A percentile compares a stretch with the other conserved stretches of the same genome.
Conservation (phyloP, 2,113 vertebrate species). For the Guaruba guarouba region DNA sequence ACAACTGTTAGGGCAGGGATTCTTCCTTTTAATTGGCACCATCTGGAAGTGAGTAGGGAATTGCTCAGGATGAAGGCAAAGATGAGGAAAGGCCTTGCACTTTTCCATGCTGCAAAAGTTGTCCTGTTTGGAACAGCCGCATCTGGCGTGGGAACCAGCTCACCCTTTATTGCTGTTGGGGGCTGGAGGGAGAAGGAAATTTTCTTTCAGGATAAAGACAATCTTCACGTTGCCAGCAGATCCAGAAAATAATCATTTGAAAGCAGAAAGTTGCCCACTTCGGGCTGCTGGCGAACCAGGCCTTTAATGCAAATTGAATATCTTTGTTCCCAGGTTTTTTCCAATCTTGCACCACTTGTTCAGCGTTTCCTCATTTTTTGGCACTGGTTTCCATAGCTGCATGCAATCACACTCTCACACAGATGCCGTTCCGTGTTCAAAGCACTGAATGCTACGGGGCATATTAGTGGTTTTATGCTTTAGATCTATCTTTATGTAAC, state of each 20-base stretch:
- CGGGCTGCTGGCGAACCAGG: not conserved
- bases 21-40: constrained; percentile 66
- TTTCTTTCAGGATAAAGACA: not conserved
- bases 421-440: constrained; percentile 50
- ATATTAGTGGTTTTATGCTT: constrained; percentile 43
- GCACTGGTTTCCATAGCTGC: constrained; percentile 52
- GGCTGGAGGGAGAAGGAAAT: not conserved
- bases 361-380: constrained; percentile 33
- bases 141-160: not conserved
- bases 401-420: constrained; percentile 24
- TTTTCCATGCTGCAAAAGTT: constrained; percentile 24
- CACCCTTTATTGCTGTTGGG: not conserved
- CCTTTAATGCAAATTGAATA: constrained; percentile 29
- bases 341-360: not conserved
- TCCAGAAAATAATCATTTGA: not conserved
- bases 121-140: not conserved
- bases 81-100: not conserved
- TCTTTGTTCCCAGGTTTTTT: constrained; percentile 13
- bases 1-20: constrained; percentile 60
- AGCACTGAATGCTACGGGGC: constrained; percentile 52
- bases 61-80: not conserved
- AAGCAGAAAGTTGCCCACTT: not conserved
- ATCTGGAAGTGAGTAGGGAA: constrained; percentile 55
- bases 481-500: constrained; percentile 52
- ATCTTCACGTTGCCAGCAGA: not conserved